Evolutionary conservation across 2,113 vertebrate species (phyloP), one percentile per base, ranked within the genome.

Genomic region (Scatophagus argus): DNA sequence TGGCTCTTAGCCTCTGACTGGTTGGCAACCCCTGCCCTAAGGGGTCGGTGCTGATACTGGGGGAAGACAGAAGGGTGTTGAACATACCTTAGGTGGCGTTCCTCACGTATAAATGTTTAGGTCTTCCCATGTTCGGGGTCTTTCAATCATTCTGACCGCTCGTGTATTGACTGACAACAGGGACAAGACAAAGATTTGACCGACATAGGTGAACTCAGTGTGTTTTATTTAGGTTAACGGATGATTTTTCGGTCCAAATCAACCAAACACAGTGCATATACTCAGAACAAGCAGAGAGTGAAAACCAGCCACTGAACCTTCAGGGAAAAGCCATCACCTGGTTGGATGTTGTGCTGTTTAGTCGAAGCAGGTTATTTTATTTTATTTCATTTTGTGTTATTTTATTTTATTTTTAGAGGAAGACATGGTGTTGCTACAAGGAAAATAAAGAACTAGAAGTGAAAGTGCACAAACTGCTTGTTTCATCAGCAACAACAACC

Each of bases 271-370:
- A 21, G 21, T 11, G 36, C 31, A n/a, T n/a, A 16, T 13, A 29
- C 25, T 29, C 25, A 27, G n/a, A 51, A 12, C 5, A 52, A 52
- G 23, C 47, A 51, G 47, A 13, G 11, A 13, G 47, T 3, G 10
- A 49, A 46, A 13, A 51, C 47, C 23, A 25, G 47, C 11, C 19
- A 52, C 2, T 19, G 16, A 31, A 17, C 52, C 52, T 55, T 17
- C 29, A 9, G 25, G 12, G 19, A n/a, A 23, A 14, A 38, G 11
- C 23, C n/a, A 38, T 61, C 36, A 39, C 2, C 34, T 60, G 56
- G 16, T 16, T 61, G 36, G 64, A 36, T 6, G 0, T 64, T 79
- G 75, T 79, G 81, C 74, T 47, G 2, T 59, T 68, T 34, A 21
- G 39, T n/a, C 58, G 58, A 58, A 38, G 62, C 44, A 34, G 19